Base-by-base conservation (phyloP, 2,113 vertebrate genomes). In the Grammomys dolichurus region DNA sequence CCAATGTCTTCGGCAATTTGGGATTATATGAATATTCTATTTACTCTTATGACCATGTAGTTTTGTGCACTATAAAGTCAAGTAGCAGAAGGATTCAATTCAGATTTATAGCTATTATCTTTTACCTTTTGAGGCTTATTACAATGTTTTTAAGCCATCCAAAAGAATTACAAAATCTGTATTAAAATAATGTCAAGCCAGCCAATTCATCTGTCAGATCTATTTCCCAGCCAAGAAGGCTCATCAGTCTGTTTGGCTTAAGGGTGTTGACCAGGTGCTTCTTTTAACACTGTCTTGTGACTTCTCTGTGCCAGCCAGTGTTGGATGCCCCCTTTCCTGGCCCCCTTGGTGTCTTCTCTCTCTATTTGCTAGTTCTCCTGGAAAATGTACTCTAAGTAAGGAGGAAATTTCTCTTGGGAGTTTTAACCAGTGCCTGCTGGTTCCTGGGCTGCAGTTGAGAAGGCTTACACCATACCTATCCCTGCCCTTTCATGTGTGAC, bases 241-340 rank as follows among this genome's bases (percentile, higher is more conserved):
- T 65, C 75, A 0, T 9, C 17, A 7, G 31, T 9, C 43, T 22
- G 0, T 54, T 63, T 60, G 33, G 46, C 31, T 14, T 75, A 33
- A 31, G 0, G 0, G 33, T 67, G 14, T 76, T 87, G 46, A 48
- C 82, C 77, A 13, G 46, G 67, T 46, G 36, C 51, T 96, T 56
- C 87, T 63, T 87, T 94, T 87, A 84, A 67, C n/a, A 54, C 48
- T 63, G 93, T 48, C 70, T 82, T 73, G n/a, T 3, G 43, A 94
- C 78, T 91, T 89, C 84, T 73, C 72, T 93, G 91, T 60, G 40
- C 81, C 81, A 46, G 67, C 69, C 87, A 89, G 77, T 65, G 67
- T 91, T 75, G 48, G 69, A 51, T 5, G 14, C 72, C 82, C 93
- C 36, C 40, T 60, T 90, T 97, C 60, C 85, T 82, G 92, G 90